Evolutionary conservation across 2,888 invertebrate genomes (phyloP), one percentile per base, ranked within the genome.

Genomic region (Drosophila monieri): DNA sequence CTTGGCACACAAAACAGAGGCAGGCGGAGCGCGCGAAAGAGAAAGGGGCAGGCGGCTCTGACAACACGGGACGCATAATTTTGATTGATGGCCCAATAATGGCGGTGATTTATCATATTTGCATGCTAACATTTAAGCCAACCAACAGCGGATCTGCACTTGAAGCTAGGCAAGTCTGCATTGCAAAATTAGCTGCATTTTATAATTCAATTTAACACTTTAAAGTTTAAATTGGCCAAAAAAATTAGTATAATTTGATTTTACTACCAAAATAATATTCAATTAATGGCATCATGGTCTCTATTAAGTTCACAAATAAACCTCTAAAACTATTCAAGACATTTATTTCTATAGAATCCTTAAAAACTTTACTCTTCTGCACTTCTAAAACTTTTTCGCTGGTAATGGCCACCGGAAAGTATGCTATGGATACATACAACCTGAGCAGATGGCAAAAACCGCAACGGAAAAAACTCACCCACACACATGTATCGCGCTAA

Each of bases 41-140:
- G 35, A 57, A 15, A 41, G 35, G 43, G 32, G 55, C 47, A 53
- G 43, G 43, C 59, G 43, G 43, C 59, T 46, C 49, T 41, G 57
- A 54, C 55, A 60, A 27, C 72, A 32, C 70, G 55, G 72, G 58
- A 77, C 62, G 71, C 77, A 79, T 90, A 90, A 91, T 90, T 91
- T 87, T 91, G 90, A 90, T 90, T 90, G 90, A 90, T 91, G 89
- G 78, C 75, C 77, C 85, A 88, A 89, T 90, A 90, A 90, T 89
- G 89, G 81, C 78, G 81, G 89, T 90, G 89, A 91, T 91, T 90
- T 89, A 90, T 90, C 90, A 89, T 85, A 90, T 89, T 90, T 90
- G 89, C 88, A 88, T 90, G 77, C 69, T 59, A 80, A 73, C 67
- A 65, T 72, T 72, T 72, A 49, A 54, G 60, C 71, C 52, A 52